Base-by-base conservation (phyloP, 2,888 invertebrate genomes). In the Diplazon laetatorius region DNA sequence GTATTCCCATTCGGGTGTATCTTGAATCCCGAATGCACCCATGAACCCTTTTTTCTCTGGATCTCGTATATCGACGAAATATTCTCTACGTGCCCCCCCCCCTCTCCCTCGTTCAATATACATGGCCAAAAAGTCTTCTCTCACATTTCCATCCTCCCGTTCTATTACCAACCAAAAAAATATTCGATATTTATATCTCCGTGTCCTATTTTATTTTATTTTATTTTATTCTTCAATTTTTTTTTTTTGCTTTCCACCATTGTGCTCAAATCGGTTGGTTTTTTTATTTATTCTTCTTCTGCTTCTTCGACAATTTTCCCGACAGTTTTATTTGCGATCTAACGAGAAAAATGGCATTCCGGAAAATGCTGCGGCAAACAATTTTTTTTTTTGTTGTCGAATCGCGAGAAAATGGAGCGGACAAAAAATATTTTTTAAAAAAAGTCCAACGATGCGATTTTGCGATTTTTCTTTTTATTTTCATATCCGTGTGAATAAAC, bases 11-110 rank as follows among this genome's bases (percentile, higher is more conserved):
- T 35, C 35, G 48, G 12, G 20, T n/a, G n/a, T 35, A 65, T 50
- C 65, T 65, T 65, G 42, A 55, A 55, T 30, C 55, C 3, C 30
- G 55, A 55, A n/a, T 35, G 55, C 30, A 35, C 30, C 5, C n/a
- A 22, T 9, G 6, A 2, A 8, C 1, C 52, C 52, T 14, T 20
- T 42, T 62, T 18, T 48, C 35, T 20, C n/a, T 46, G 5, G 16
- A 6, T 22, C 65, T n/a, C n/a, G n/a, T 16, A 30, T 65, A 65
- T 50, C 18, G 48, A 39, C 48, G 9, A 50, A 20, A 20, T 50
- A 37, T 22, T 65, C 35, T n/a, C 35, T n/a, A 65, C 48, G 37
- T 50, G 18, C 48, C 5, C n/a, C n/a, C n/a, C n/a, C n/a, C n/a
- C n/a, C n/a, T n/a, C n/a, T n/a, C n/a, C n/a, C n/a, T n/a, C 16